phyloP scores from a whole-genome alignment of 2,113 vertebrate species.

The Phaetusa simplex region DNA sequence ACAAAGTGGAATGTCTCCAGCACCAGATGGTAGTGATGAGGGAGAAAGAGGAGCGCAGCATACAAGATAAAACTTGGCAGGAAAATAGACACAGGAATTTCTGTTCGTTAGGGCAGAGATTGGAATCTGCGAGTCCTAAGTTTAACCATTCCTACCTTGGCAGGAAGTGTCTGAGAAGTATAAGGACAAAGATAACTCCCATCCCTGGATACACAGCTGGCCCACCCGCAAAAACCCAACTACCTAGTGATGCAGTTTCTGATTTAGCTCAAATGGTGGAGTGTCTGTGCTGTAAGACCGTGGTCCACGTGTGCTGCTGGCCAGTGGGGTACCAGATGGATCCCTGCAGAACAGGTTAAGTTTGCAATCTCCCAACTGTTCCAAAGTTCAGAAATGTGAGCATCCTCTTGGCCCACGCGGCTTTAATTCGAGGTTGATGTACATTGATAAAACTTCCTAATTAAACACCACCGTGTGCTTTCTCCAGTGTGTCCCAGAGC shows the following conservation, averaged over 20 bases:
- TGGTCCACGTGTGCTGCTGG: neutral
- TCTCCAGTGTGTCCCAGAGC: neutral
- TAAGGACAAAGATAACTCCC: neutral
- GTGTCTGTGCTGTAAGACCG: neutral
- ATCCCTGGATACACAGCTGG: neutral
- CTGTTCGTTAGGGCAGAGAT: constrained; percentile 27
- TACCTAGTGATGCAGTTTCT: neutral
- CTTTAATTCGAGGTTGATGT: neutral
- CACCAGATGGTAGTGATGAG: constrained; percentile 49
- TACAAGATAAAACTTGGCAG: constrained; percentile 55
- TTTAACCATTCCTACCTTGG: constrained; percentile 22
- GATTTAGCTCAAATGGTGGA: neutral
- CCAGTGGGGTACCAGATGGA: neutral
- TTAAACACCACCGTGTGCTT: neutral
- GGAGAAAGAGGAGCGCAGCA: constrained; percentile 22
- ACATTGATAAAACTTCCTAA: neutral
- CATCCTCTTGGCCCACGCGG: neutral
- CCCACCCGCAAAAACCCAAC: neutral
- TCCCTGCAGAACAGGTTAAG: neutral
- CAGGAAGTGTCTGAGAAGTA: neutral
- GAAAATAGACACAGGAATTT: constrained; percentile 35
- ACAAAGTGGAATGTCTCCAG: constrained; percentile 22
- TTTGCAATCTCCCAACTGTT: neutral
- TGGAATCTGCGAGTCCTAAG: neutral
- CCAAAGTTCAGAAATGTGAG: neutral